Base-by-base conservation (phyloP, 2,113 vertebrate genomes). In the Myotis yumanensis region DNA sequence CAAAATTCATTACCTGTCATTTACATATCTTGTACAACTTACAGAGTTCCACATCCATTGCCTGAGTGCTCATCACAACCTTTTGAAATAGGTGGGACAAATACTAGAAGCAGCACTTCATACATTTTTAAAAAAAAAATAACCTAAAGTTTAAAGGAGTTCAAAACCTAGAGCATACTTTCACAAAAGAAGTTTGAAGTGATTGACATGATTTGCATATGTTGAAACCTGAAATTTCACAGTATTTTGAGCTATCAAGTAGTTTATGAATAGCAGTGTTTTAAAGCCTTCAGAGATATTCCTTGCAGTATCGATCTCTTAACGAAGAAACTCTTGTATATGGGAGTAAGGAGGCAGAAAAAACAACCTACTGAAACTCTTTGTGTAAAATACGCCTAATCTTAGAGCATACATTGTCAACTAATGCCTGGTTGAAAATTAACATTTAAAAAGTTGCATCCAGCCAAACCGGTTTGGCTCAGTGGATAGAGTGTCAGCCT, bases 241-340 rank as follows among this genome's bases (percentile, higher is more conserved):
- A 80, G 11, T 59, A 15, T 89, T 79, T 75, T 43, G 25, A 88
- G 11, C 76, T 85, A 75, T 32, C 66, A 93, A 72, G n/a, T 80
- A 30, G 62, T 92, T 93, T 86, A 62, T 40, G 3, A 91, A 72
- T 68, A 90, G 87, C 69, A 62, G 17, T 59, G 64, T 89, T 73
- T 95, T 30, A 83, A 96, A 75, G 54, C 43, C 51, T 86, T 80
- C n/a, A 71, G 22, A 6, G 77, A 14, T 64, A 91, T 81, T 93
- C 6, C 28, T 93, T 80, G 37, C 5, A 57, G 46, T 66, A 57
- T 35, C 30, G 57, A 83, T 28, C 32, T 71, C 75, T 75, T 95
- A 86, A 89, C 69, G 89, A 93, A 95, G 40, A 96, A 94, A 77
- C 28, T 73, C 82, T 89, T 95, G 30, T 37, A 52, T 76, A 71